phyloP scores from a whole-genome alignment of 53 echinoderm and acorn worm genomes.

The Holothuria leucospilota region DNA sequence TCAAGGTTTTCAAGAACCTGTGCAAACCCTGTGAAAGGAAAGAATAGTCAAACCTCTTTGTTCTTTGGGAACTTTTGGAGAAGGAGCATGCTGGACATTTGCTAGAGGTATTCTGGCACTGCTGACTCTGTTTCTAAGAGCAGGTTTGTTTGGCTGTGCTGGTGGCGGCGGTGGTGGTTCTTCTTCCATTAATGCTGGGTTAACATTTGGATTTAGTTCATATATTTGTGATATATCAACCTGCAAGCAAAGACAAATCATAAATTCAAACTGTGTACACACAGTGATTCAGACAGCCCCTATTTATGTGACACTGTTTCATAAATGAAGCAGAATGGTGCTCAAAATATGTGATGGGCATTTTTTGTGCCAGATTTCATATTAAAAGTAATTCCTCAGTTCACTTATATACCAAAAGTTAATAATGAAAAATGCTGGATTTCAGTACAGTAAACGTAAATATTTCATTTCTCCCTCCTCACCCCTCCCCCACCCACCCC shows the following conservation, averaged over 20 bases:
- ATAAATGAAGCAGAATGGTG: not conserved
- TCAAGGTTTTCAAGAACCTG: too few species aligned
- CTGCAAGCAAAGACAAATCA: constrained; percentile 38
- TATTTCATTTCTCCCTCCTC: too few species aligned
- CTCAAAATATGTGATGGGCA: too few species aligned
- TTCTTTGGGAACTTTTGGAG: constrained; percentile 69
- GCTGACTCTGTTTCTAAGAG: constrained; percentile 69
- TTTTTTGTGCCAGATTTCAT: too few species aligned
- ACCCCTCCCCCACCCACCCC: too few species aligned
- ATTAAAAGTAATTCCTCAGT: too few species aligned
- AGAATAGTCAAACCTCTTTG: constrained; percentile 69
- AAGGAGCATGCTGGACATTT: constrained; percentile 63
- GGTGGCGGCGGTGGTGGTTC: constrained; percentile 44
- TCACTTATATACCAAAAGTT: too few species aligned
- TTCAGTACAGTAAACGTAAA: too few species aligned
- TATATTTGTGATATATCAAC: constrained; percentile 82
- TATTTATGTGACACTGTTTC: not conserved
- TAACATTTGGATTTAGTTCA: constrained; percentile 84
- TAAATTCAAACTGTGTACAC: not conserved
- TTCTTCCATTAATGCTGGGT: constrained; percentile 59
- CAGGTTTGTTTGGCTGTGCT: constrained; percentile 49
- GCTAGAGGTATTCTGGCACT: constrained; percentile 68
- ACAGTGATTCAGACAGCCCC: too few species aligned
- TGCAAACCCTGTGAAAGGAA: too few species aligned
- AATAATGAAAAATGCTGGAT: too few species aligned